Percentiles rank a stretch among this genome's conserved stretches.
phyloP scores from a whole-genome alignment of 2,113 vertebrate genomes.

The Lonchura striata region DNA sequence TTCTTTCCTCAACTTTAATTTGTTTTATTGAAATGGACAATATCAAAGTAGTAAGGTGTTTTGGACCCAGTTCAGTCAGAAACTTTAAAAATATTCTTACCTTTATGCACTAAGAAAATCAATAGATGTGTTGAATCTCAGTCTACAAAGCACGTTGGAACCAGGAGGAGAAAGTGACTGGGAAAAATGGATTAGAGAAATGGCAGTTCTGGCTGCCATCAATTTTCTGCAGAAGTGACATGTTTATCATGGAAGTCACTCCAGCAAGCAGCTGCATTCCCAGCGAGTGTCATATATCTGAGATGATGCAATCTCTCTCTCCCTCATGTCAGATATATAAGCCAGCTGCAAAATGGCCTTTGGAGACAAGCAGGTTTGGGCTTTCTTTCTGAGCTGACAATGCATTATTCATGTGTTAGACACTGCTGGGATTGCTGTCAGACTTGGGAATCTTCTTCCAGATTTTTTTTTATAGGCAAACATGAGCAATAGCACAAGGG shows the following conservation, averaged over 20 bases:
- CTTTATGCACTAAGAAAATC: not conserved
- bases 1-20: not conserved
- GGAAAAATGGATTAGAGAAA: not conserved
- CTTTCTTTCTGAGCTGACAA: not conserved
- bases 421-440: not conserved
- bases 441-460: not conserved
- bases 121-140: not conserved
- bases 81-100: not conserved
- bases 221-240: conserved; percentile 3
- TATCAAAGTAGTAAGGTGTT: not conserved
- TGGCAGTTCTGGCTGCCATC: not conserved
- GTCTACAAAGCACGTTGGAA: not conserved
- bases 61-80: not conserved
- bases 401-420: not conserved
- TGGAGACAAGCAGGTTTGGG: not conserved
- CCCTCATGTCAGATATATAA: not conserved
- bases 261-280: not conserved
- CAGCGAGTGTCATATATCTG: not conserved
- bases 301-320: conserved; percentile 4
- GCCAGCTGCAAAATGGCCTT: not conserved
- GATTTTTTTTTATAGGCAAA: not conserved
- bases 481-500: not conserved
- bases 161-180: not conserved
- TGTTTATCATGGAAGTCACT: conserved; percentile 2
- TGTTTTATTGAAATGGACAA: not conserved